Base-by-base conservation (phyloP, 2,797 vertebrate genomes). In the Cryptoblepharus egeriae region DNA sequence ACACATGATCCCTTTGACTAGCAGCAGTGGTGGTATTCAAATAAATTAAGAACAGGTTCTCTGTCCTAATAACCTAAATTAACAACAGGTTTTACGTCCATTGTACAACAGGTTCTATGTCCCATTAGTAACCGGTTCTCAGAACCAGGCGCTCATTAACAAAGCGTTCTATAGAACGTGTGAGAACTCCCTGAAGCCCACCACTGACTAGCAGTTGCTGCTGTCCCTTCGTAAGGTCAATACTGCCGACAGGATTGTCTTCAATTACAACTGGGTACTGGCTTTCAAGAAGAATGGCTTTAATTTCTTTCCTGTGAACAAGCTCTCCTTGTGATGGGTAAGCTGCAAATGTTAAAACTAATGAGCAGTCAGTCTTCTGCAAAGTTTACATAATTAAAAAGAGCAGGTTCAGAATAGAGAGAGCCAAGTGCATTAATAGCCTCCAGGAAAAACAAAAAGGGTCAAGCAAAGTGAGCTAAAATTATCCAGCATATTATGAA, bases 291-390 rank as follows among this genome's bases (percentile, higher is more conserved):
- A 10, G 76, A 55, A 57, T 20, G 30, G 11, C 42, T 86, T 76
- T 83, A 52, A 20, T 80, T 52, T 60, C 24, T 85, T 28, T 65
- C 24, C 7, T 45, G 30, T 71, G 72, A 86, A 64, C 2, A 42
- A 28, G 30, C 10, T 4, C 0, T 0, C 49, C 45, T 32, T 4
- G 1, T 74, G 26, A 22, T 65, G 18, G 1, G 16, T 61, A 13
- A 87, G 78, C 13, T 15, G 3, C 84, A 69, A 88, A 87, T 75
- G 49, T 39, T n/a, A 81, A 79, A 75, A 52, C 24, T 69, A 84
- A 79, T 26, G 8, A 30, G 32, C 52, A 49, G 69, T 71, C 3
- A 26, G 69, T 10, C 22, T 52, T 2, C n/a, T 3, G 1, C 22
- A 58, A 77, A 55, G 4, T 39, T 52, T 84, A 30, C 1, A 1